Base-by-base conservation (phyloP, 2,888 invertebrate species). In the Chalcosyrphus nemorum region DNA sequence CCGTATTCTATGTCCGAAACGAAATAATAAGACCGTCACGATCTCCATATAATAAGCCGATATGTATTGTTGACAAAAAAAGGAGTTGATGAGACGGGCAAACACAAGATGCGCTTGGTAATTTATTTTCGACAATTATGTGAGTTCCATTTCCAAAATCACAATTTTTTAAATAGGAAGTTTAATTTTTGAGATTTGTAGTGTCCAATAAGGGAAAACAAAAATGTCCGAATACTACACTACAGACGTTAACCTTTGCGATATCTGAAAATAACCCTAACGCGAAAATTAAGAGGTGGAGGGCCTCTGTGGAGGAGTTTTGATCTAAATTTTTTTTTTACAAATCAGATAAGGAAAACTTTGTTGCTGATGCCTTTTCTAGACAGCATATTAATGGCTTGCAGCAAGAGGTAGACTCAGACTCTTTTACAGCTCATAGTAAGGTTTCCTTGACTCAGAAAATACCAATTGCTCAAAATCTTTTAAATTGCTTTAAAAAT, bases 281-380 rank as follows among this genome's bases (percentile, higher is more conserved):
- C 9, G 41, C 57, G 2, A 70, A 70, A 47, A 70, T 57, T 15
- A 70, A 71, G 21, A 57, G 57, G n/a, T 71, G 71, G 57, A 71
- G 11, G 11, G 57, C 47, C 13, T 61, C 52, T 32, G 21, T 76
- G 24, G 76, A 68, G n/a, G 72, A 72, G n/a, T 72, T 27, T 24
- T 38, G 50, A 21, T 29, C 59, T 4, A 65, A 13, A 19, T 50
- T 65, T 17, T n/a, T n/a, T n/a, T 11, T 43, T 27, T 74, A 47
- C 29, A 72, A 63, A 50, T 43, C 63, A 0, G 92, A 92, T 1
- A 89, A 87, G 38, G 81, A 81, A 9, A 90, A 91, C 84, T 84
- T 87, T 19, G 82, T 90, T 4, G 78, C 84, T 19, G 84, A 80
- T 56, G 68, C 76, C 2, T 56, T 70, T 32, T 70, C 81, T 3